A percentile compares a stretch with the other conserved stretches of the same genome.
Evolutionary conservation across 2,797 vertebrate species (phyloP).

Genomic region (Brachymystax lenok): DNA sequence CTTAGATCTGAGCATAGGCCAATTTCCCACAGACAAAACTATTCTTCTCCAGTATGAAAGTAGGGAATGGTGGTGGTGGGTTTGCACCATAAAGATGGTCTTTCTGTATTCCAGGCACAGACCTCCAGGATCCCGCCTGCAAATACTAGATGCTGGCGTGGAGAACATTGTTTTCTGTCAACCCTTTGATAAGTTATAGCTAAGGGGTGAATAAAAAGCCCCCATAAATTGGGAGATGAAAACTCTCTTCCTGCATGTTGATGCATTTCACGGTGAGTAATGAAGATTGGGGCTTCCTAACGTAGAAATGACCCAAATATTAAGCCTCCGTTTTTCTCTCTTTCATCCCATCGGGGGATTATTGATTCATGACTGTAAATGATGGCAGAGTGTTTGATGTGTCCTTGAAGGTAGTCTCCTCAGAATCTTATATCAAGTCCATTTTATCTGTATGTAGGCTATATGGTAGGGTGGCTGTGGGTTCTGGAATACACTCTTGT

Average conservation of each 20-base stretch:
- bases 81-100: not conserved
- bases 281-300: slow-evolving; percentile 7
- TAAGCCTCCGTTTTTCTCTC: slow-evolving; percentile 4
- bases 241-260: not conserved
- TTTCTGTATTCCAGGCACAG: slow-evolving; percentile 1
- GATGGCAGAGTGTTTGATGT: not conserved
- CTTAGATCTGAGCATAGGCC: too few species aligned
- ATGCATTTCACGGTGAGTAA: slow-evolving; percentile 8
- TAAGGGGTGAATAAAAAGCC: not conserved
- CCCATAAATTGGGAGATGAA: slow-evolving; percentile 10
- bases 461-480: not conserved
- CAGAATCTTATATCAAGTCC: not conserved
- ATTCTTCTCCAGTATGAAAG: not conserved
- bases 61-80: not conserved
- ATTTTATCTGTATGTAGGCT: not conserved
- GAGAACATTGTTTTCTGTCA: slow-evolving; percentile 5
- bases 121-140: too few species aligned
- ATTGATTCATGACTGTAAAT: slow-evolving; percentile 30
- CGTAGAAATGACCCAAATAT: slow-evolving; percentile 16
- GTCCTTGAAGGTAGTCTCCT: slow-evolving; percentile 16
- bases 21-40: not conserved
- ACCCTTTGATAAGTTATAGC: slow-evolving; percentile 11
- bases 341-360: slow-evolving; percentile 1
- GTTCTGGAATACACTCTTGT: not conserved
- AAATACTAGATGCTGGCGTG: not conserved